These are phyloP conservation scores for Diarsia rubi DNA, from an alignment of 2,888 invertebrate genomes.

Conservation along the genomic window DNA sequence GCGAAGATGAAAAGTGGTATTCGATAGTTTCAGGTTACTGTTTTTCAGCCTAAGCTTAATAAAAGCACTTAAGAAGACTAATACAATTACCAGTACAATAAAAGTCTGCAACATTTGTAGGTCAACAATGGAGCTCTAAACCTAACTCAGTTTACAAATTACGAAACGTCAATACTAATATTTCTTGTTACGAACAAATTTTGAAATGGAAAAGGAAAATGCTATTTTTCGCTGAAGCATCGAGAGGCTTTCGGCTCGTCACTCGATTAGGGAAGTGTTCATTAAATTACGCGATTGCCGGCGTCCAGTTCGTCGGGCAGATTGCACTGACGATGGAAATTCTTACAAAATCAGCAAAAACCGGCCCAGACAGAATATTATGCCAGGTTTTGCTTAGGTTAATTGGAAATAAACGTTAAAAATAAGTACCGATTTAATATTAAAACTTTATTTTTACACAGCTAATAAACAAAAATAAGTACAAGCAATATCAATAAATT, in stretches of 20 bases:
- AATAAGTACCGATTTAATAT: constrained; percentile 58
- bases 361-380: constrained; percentile 54
- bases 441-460: constrained; percentile 41
- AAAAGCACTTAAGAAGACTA: background rate
- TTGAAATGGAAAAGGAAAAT: constrained; percentile 73
- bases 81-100: constrained; percentile 19
- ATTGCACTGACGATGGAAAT: constrained; percentile 81
- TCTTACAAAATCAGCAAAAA: constrained; percentile 77
- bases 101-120: constrained; percentile 20
- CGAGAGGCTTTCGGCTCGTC: constrained; percentile 76
- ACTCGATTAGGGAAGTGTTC: constrained; percentile 88
- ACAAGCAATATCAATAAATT: constrained; percentile 25
- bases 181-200: constrained; percentile 52
- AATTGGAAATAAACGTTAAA: constrained; percentile 76
- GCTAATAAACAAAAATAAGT: constrained; percentile 29
- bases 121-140: constrained; percentile 6
- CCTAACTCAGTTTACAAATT: constrained; percentile 49
- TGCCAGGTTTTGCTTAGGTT: constrained; percentile 65
- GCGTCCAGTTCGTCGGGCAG: constrained; percentile 83
- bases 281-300: constrained; percentile 88
- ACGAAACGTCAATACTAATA: constrained; percentile 53
- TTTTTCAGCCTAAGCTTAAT: background rate
- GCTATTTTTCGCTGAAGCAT: constrained; percentile 76
- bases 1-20: background rate
- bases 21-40: background rate